Percentiles rank a stretch among this genome's conserved stretches.
phyloP scores from a whole-genome alignment of 2,797 vertebrate genomes.

The Cephalopachus bancanus region DNA sequence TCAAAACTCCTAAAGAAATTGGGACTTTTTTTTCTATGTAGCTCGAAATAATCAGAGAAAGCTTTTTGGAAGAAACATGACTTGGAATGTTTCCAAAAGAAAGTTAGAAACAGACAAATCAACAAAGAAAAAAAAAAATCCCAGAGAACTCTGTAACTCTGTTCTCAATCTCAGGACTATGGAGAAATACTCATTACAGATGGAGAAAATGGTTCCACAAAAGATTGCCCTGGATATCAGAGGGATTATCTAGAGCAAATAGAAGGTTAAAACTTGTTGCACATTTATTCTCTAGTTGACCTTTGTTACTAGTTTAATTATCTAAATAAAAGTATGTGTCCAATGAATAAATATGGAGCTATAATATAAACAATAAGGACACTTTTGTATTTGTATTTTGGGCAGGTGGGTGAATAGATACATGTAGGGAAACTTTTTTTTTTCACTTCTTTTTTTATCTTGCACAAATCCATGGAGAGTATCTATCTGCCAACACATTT shows the following conservation, averaged over 20 bases:
- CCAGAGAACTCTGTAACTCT: background rate
- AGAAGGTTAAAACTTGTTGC: background rate
- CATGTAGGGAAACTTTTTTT: background rate
- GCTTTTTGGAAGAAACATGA: background rate
- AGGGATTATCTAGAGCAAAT: background rate
- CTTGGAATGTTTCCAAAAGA: conserved; percentile 49
- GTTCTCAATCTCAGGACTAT: background rate
- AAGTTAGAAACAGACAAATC: background rate
- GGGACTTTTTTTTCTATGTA: background rate
- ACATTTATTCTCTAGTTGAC: background rate
- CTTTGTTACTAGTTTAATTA: background rate
- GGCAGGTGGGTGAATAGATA: background rate
- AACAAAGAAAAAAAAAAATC: background rate
- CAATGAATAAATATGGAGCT: background rate
- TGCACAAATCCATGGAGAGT: background rate
- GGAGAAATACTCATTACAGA: background rate
- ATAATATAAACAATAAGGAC: background rate
- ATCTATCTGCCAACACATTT: background rate
- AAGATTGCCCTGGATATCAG: background rate
- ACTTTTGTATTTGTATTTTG: background rate
- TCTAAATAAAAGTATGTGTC: background rate
- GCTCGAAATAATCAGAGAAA: background rate
- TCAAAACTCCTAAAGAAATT: background rate
- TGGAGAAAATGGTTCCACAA: background rate
- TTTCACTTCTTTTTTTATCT: background rate